Base-by-base conservation (phyloP, 2,113 vertebrate species). In the Marmota monax region DNA sequence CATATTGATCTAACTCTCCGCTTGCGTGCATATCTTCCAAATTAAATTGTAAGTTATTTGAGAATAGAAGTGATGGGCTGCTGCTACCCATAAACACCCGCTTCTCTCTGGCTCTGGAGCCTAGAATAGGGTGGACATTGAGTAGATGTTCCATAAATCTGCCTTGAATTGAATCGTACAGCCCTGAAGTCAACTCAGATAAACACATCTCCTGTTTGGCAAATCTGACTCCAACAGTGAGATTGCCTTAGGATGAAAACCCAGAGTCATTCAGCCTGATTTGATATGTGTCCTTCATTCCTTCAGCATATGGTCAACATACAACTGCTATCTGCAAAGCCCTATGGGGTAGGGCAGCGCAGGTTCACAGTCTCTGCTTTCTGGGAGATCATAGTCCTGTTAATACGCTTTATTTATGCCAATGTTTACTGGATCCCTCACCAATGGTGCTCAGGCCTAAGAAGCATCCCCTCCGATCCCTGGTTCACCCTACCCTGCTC, bases 1-100 rank as follows among this genome's bases (percentile, higher is more conserved):
- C 67, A 2, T 70, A 65, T 58, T 53, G 92, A 97, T 87, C 37
- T 63, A 51, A 39, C 83, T 86, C 45, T 90, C 79, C 58, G 67
- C 45, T 67, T 34, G 56, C 11, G 25, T 34, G 88, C 65, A 51
- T 74, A 72, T 76, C 85, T 92, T 90, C 77, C 88, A 63, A 82
- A 92, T 87, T 84, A 90, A 76, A 80, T 58, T 58, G 32, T 18
- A 86, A 69, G 77, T 79, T 94, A 89, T 90, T 73, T 70, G 84
- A 93, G 70, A 84, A 73, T 37, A 86, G 48, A 80, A 74, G 74
- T 74, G 74, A 69, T 53, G 29, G 53, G 32, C 22, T 37, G 7
- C 9, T 72, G 53, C 29, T 53, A 22, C 63, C 72, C 42, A 48
- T 70, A 61, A 90, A 56, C 9, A 58, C 2, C 10, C 48, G 27